These are phyloP conservation scores for Meandrusa payeni DNA, from an alignment of 2,888 invertebrate species.

Conservation along the genomic window DNA sequence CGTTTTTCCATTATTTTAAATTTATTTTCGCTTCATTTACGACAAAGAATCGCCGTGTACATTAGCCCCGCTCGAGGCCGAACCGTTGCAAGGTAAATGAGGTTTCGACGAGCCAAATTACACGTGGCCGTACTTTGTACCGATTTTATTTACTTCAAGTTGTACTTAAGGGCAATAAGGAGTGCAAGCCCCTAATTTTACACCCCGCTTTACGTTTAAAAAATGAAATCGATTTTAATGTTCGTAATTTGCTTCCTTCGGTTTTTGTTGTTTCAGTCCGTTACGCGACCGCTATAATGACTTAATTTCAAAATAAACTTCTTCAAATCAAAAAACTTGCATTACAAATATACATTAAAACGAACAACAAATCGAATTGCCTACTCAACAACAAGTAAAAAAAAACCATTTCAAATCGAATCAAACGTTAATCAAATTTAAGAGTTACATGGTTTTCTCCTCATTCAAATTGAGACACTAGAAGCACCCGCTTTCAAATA, in stretches of 20 bases:
- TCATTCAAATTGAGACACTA: no score
- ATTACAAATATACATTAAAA: no score
- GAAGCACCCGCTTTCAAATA: no score
- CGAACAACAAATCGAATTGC: no score
- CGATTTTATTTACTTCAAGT: constrained; percentile 75
- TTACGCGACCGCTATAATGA: not conserved
- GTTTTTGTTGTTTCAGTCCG: constrained; percentile 24
- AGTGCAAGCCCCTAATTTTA: constrained; percentile 64
- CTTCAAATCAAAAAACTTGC: no score
- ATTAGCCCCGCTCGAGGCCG: constrained; percentile 63
- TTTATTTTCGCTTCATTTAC: constrained; percentile 67
- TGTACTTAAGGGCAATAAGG: constrained; percentile 77
- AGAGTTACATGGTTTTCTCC: no score
- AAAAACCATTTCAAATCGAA: no score
- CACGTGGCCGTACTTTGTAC: constrained; percentile 63
- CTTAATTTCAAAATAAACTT: constrained; percentile 8
- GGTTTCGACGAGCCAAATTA: constrained; percentile 74
- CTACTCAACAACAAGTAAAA: no score
- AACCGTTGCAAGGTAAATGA: constrained; percentile 67
- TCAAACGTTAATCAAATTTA: no score
- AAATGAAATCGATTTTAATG: constrained; percentile 49
- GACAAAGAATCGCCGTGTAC: constrained; percentile 60
- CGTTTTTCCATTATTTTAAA: constrained; percentile 70
- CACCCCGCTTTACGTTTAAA: constrained; percentile 54
- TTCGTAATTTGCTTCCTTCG: constrained; percentile 46